Evolutionary conservation across 2,797 vertebrate genomes (phyloP).

Genomic region (Oryzias sinensis): DNA sequence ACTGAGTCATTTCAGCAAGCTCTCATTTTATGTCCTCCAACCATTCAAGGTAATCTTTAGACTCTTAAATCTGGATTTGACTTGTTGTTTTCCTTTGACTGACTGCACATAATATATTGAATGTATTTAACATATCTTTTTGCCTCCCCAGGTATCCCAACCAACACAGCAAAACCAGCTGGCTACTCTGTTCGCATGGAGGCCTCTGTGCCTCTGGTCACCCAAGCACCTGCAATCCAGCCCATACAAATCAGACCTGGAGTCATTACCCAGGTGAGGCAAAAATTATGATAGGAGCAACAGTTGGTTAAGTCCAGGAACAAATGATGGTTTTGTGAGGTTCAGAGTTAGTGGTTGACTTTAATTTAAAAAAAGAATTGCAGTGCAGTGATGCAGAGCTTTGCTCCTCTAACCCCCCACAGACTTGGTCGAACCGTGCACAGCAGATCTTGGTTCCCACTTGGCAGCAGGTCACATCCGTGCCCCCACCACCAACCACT

Average conservation of each 20-base stretch:
- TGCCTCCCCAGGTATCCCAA: slow-evolving; percentile 82
- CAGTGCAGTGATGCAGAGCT: slow-evolving; percentile 2
- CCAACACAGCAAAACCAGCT: slow-evolving; percentile 86
- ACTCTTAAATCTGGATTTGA: slow-evolving; percentile 2
- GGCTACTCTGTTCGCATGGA: slow-evolving; percentile 93
- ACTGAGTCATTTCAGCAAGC: slow-evolving; percentile 95
- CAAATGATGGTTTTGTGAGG: neutral
- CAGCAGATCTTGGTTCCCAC: slow-evolving; percentile 95
- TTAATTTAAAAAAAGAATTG: slow-evolving; percentile 2
- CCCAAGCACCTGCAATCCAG: slow-evolving; percentile 91
- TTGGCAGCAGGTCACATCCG: slow-evolving; percentile 91
- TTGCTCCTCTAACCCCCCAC: slow-evolving; percentile 34
- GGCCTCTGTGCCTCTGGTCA: slow-evolving; percentile 89
- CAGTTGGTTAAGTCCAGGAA: neutral
- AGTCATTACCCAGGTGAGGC: slow-evolving; percentile 90
- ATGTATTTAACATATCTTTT: neutral
- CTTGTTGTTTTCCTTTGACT: neutral
- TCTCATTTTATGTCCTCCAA: slow-evolving; percentile 92
- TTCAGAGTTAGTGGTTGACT: slow-evolving; percentile 1
- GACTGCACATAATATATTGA: neutral
- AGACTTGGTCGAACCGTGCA: slow-evolving; percentile 91
- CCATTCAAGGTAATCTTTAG: slow-evolving; percentile 87
- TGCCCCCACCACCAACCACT: slow-evolving; percentile 84
- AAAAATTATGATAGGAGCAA: neutral
- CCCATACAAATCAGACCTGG: slow-evolving; percentile 93